Evolutionary conservation across 2,113 vertebrate genomes (phyloP).

Genomic region (Danionella cerebrum): DNA sequence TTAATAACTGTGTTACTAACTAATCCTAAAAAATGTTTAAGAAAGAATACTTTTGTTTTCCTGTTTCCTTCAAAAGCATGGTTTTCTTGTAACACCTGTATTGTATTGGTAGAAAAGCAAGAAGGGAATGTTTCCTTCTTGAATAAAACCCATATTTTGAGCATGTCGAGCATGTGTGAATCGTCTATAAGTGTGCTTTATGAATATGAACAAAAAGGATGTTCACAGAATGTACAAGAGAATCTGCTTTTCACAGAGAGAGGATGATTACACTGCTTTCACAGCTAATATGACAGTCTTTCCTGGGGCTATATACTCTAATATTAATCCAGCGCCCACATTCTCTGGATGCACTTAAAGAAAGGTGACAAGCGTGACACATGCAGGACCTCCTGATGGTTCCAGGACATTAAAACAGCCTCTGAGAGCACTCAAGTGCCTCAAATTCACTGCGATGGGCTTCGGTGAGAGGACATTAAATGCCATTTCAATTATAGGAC

Average conservation of each 20-base stretch:
- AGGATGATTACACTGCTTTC: conserved; percentile 63
- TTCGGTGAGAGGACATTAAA: conserved; percentile 59
- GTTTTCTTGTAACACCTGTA: too few relatives aligned
- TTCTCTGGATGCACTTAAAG: conserved; percentile 66
- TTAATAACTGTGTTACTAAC: too few relatives aligned
- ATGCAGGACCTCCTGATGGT: conserved; percentile 74
- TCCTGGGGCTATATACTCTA: conserved; percentile 71
- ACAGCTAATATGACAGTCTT: conserved; percentile 61
- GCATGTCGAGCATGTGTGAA: too few relatives aligned
- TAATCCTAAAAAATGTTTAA: too few relatives aligned
- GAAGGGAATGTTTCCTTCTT: too few relatives aligned
- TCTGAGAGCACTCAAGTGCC: conserved; percentile 65
- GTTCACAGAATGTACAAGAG: conserved; percentile 19
- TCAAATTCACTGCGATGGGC: conserved; percentile 52
- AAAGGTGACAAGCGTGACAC: conserved; percentile 71
- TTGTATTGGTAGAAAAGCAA: too few relatives aligned
- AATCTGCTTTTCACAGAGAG: conserved; percentile 56
- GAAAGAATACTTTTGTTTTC: too few relatives aligned
- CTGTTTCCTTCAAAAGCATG: too few relatives aligned
- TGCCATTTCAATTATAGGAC: too few relatives aligned
- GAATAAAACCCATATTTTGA: too few relatives aligned
- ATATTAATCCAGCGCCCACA: conserved; percentile 73
- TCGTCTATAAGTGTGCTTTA: background rate
- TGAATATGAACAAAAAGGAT: background rate
- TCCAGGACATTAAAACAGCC: conserved; percentile 62